These are phyloP conservation scores for Crotalus viridis DNA, from an alignment of 2,113 vertebrate species.

Conservation along the genomic window DNA sequence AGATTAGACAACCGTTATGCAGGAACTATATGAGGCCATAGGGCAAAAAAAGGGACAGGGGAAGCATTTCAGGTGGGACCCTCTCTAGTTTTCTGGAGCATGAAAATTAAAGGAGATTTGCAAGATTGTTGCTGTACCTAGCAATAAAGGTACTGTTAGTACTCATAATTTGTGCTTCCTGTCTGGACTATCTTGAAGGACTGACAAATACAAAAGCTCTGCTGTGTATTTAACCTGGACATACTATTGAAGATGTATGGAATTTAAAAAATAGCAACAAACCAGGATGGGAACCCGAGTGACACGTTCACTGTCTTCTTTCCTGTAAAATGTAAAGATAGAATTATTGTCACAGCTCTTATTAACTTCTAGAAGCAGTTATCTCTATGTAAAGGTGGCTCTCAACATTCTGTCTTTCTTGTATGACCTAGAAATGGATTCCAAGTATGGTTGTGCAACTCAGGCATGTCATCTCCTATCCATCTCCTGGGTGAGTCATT, in stretches of 20 bases:
- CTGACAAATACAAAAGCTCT: not conserved
- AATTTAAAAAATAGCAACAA: not conserved
- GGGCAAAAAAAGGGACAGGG: not conserved
- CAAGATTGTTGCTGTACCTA: not conserved
- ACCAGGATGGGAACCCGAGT: slow-evolving; percentile 61
- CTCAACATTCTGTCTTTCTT: not conserved
- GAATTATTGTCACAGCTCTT: not conserved
- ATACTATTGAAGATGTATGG: not conserved
- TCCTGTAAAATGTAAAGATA: slow-evolving; percentile 39
- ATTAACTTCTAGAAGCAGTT: not conserved
- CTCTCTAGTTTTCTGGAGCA: not conserved
- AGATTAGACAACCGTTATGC: not conserved
- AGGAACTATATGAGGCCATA: not conserved
- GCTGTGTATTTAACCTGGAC: not conserved
- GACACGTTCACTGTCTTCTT: slow-evolving; percentile 56
- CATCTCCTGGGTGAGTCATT: not conserved
- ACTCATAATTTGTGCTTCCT: not conserved
- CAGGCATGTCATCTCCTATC: not conserved
- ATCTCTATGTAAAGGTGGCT: not conserved
- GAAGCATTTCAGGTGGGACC: not conserved
- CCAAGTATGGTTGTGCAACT: not conserved
- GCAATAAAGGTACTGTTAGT: not conserved
- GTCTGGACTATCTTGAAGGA: not conserved
- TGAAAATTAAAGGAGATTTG: not conserved
- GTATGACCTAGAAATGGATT: not conserved